Conservation (phyloP, 2,888 invertebrate genomes). For the Saturnia japonica region DNA sequence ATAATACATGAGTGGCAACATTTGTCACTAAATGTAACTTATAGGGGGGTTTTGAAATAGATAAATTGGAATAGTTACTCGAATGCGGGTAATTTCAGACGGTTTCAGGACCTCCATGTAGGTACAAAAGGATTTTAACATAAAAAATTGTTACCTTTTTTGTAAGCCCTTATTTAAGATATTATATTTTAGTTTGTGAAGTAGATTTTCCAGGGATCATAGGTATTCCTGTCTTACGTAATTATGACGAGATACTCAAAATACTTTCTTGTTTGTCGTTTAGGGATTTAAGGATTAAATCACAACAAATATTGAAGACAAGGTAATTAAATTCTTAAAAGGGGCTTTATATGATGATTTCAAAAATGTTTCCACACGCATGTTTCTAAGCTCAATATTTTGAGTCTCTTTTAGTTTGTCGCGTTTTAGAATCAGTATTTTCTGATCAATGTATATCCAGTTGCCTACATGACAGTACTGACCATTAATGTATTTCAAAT, state of each 20-base stretch:
- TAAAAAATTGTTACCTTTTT: not conserved
- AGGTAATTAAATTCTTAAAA: no score
- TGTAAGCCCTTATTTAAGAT: not conserved
- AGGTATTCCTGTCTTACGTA: not conserved
- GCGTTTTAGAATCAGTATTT: no score
- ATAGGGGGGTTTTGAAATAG: conserved; percentile 16
- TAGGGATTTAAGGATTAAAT: no score
- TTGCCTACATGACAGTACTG: no score
- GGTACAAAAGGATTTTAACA: conserved; percentile 4
- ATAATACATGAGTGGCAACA: conserved; percentile 51
- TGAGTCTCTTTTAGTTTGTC: no score
- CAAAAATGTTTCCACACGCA: no score
- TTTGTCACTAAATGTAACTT: conserved; percentile 34
- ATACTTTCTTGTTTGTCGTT: no score
- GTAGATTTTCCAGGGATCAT: not conserved
- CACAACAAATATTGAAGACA: no score
- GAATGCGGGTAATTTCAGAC: not conserved
- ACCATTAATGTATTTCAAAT: no score
- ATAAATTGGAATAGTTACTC: conserved; percentile 14
- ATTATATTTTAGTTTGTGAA: not conserved
- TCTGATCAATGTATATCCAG: no score
- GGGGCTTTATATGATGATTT: no score
- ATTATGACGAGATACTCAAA: not conserved
- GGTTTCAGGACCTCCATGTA: not conserved
- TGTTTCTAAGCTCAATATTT: no score